Evolutionary conservation across 2,113 vertebrate genomes (phyloP), one percentile per base, ranked within the genome.

Genomic region (Alces alces): DNA sequence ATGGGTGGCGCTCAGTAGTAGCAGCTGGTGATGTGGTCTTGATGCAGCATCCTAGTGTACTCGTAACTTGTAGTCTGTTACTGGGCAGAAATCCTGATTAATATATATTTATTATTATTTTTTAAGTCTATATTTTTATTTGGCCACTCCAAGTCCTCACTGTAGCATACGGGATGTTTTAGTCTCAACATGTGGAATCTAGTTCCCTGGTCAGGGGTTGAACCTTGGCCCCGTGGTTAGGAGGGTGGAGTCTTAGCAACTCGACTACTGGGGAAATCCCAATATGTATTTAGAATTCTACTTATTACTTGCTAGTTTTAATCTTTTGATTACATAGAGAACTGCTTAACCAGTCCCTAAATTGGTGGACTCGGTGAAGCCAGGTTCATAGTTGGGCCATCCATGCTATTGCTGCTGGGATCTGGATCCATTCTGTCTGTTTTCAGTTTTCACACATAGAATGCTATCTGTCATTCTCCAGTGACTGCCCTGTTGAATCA

Each of bases 401-500:
- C 36, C 19, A 5, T 50, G 54, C 30, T 21, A 0, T 30, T 78
- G 73, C 50, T 70, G 25, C 58, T 54, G 25, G 52, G 4, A 52
- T 47, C 76, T 85, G 57, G 39, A 6, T 47, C 17, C 14, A 0
- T 17, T 28, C 17, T 16, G 6, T 23, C 45, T 43, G 25, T 64
- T 23, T 70, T 21, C 64, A 5, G 73, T 30, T 10, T 23, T 84
- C 54, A 76, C 6, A 19, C 25, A 33, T 47, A 5, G 17, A 47
- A 14, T 25, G 4, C 21, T 15, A 21, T 45, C n/a, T 64, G 21
- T 80, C 47, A 36, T 91, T 80, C 60, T 73, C 28, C 33, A 78
- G 25, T 9, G 14, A 55, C 19, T 5, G 4, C 3, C 4, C 6
- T 17, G 0, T 13, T 9, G 2, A 36, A 6, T 5, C 57, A 30